Conservation (phyloP, 2,888 invertebrate species). For the Trachelus troglodyta region DNA sequence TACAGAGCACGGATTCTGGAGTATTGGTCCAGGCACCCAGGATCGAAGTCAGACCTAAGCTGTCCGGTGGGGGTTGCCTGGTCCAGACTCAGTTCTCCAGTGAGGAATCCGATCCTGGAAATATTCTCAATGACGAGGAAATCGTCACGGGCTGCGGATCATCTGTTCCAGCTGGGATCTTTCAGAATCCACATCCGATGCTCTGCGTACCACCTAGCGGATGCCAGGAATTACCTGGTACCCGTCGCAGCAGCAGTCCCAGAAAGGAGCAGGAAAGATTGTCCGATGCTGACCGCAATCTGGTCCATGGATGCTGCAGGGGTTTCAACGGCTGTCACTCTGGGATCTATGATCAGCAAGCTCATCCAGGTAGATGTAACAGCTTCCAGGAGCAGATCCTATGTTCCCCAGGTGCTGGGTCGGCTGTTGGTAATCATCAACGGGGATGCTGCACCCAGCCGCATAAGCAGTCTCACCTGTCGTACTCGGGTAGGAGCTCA, state of each 20-base stretch:
- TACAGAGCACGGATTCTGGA: constrained; percentile 42
- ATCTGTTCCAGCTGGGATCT: constrained; percentile 13
- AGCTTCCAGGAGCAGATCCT: not conserved
- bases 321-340: not conserved
- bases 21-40: constrained; percentile 41
- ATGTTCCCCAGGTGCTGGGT: not conserved
- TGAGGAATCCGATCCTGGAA: constrained; percentile 18
- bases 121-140: constrained; percentile 16
- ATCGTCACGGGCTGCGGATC: constrained; percentile 8
- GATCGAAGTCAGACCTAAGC: constrained; percentile 50
- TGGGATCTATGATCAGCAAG: not conserved
- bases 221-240: constrained; percentile 57
- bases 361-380: not conserved
- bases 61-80: constrained; percentile 44
- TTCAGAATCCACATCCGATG: constrained; percentile 21
- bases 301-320: not conserved
- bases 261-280: not conserved
- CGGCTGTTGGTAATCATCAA: not conserved
- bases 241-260: constrained; percentile 22
- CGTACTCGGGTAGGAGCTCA: not conserved
- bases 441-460: not conserved
- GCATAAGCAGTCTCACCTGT: too few species aligned
- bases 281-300: too few species aligned
- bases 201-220: constrained; percentile 47
- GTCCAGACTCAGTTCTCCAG: constrained; percentile 39